Percentiles rank a stretch among this genome's conserved stretches.
Conservation (phyloP, 2,888 invertebrate species). For the Sphaerophoria rueppellii region DNA sequence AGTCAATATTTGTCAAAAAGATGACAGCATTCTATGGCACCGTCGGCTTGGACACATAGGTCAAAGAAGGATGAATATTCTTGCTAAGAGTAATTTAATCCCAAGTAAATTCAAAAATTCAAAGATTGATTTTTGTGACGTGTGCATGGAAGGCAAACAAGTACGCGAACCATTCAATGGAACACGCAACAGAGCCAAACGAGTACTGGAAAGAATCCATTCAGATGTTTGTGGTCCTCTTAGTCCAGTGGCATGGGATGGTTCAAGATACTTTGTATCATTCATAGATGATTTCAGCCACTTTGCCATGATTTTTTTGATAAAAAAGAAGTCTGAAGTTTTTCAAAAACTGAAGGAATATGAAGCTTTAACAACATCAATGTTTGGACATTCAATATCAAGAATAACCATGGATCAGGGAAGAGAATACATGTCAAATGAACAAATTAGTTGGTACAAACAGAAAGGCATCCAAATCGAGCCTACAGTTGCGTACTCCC, state of each 20-base stretch:
- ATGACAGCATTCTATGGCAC: background rate
- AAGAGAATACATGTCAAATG: background rate
- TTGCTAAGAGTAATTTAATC: background rate
- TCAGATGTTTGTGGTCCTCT: slow-evolving; percentile 60
- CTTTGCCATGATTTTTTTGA: background rate
- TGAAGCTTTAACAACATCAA: background rate
- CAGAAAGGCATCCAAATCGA: background rate
- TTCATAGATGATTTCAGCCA: background rate
- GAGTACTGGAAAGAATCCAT: slow-evolving; percentile 46
- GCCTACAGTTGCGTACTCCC: background rate
- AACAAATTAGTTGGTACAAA: background rate
- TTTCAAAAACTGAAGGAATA: background rate
- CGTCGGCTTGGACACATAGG: background rate
- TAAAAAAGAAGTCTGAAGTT: background rate
- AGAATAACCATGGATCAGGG: no score
- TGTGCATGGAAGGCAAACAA: slow-evolving; percentile 34
- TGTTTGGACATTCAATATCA: background rate
- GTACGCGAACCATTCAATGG: slow-evolving; percentile 41
- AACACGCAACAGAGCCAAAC: background rate
- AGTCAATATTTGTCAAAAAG: background rate
- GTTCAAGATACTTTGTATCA: background rate
- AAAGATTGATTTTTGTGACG: background rate
- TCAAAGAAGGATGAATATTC: background rate
- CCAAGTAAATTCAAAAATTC: background rate
- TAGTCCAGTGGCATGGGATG: slow-evolving; percentile 30